Percentiles rank a stretch among this genome's conserved stretches.
These are phyloP conservation scores for Dromaius novaehollandiae DNA, from an alignment of 2,113 vertebrate species.

Conservation along the genomic window DNA sequence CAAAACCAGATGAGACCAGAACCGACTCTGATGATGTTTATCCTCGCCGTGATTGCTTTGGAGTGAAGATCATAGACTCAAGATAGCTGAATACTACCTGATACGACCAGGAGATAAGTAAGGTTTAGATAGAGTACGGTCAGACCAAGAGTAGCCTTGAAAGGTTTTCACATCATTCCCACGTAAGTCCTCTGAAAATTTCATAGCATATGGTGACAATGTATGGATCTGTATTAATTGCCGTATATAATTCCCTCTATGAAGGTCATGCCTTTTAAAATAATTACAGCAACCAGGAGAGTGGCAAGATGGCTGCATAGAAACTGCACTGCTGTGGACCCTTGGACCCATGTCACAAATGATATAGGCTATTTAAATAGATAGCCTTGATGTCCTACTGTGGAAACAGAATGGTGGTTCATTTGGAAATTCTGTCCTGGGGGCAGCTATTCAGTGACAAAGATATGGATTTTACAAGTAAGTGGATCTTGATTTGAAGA, in stretches of 20 bases:
- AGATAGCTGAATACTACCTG: not conserved
- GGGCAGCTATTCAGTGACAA: not conserved
- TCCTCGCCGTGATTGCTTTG: not conserved
- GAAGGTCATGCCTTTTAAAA: not conserved
- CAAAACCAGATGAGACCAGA: slow-evolving; percentile 11
- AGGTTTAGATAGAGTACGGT: not conserved
- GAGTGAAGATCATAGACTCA: not conserved
- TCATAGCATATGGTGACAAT: not conserved
- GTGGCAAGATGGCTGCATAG: not conserved
- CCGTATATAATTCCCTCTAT: not conserved
- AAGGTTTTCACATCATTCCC: not conserved
- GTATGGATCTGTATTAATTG: not conserved
- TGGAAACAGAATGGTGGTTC: not conserved
- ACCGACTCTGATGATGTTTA: not conserved
- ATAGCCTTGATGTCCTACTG: not conserved
- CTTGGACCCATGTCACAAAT: too few species aligned
- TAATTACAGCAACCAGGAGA: not conserved
- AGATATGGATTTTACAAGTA: not conserved
- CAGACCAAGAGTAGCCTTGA: not conserved
- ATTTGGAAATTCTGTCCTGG: not conserved
- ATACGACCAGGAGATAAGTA: not conserved
- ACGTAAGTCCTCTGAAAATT: not conserved
- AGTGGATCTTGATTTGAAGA: not conserved
- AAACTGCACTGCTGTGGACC: not conserved
- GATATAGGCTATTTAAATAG: not conserved